These are phyloP conservation scores for Atopsyche davidsoni DNA, from an alignment of 1,140 invertebrate genomes.

Conservation along the genomic window DNA sequence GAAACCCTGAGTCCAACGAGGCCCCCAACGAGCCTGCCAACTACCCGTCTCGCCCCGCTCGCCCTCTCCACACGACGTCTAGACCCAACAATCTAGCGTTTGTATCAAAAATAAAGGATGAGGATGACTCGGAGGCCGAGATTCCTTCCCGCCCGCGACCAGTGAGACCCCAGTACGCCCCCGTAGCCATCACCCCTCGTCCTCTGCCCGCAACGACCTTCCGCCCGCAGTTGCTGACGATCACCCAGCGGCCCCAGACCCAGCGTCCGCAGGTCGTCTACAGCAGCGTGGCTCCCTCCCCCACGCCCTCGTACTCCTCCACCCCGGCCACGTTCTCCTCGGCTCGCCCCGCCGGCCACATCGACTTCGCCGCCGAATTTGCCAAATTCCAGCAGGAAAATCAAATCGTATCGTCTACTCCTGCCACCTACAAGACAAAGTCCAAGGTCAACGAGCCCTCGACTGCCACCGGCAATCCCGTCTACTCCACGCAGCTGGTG, in stretches of 20 bases:
- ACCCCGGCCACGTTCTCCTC: constrained; percentile 34
- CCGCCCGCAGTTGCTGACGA: constrained; percentile 55
- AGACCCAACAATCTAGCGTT: constrained; percentile 58
- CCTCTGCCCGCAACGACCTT: constrained; percentile 61
- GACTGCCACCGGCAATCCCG: constrained; percentile 47
- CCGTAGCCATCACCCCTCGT: constrained; percentile 55
- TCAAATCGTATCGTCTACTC: constrained; percentile 49
- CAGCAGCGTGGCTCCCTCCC: constrained; percentile 47
- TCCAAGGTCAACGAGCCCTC: constrained; percentile 36
- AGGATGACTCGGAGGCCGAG: constrained; percentile 47
- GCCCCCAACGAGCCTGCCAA: constrained; percentile 58
- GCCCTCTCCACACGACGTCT: constrained; percentile 41
- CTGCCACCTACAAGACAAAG: constrained; percentile 35
- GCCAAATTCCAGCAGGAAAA: constrained; percentile 73
- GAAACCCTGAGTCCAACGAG: constrained; percentile 46
- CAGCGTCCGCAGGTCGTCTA: constrained; percentile 41
- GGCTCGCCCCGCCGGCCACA: constrained; percentile 44
- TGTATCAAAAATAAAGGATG: constrained; percentile 49
- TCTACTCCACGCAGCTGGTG: constrained; percentile 70
- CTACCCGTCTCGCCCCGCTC: constrained; percentile 53
- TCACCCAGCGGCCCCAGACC: constrained; percentile 50
- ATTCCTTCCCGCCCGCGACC: constrained; percentile 35
- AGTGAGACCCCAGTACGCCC: constrained; percentile 29
- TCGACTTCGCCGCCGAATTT: constrained; percentile 68
- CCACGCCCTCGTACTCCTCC: constrained; percentile 40